These are phyloP conservation scores for Horisme vitalbata DNA, from an alignment of 2,888 invertebrate species.

Conservation along the genomic window DNA sequence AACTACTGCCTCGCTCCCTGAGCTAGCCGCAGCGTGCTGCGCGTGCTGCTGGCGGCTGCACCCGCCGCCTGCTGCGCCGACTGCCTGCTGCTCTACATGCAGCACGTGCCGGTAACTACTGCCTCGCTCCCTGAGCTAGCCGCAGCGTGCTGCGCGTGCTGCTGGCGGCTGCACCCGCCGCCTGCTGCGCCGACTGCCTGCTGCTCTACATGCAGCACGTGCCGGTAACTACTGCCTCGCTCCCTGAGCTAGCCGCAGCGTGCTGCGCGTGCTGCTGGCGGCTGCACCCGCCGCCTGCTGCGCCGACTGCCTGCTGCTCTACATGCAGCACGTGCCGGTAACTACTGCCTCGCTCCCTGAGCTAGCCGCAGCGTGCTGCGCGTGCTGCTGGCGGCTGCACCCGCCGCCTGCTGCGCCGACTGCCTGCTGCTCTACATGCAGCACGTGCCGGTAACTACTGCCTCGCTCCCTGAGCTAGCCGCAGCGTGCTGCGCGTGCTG, in stretches of 20 bases:
- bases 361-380: conserved; percentile 83
- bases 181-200: conserved; percentile 85
- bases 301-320: conserved; percentile 83
- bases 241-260: conserved; percentile 24
- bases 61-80: conserved; percentile 59
- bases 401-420: conserved; percentile 78
- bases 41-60: conserved; percentile 40
- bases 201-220: conserved; percentile 57
- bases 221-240: no score
- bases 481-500: no score
- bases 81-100: no score
- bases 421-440: conserved; percentile 72
- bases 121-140: conserved; percentile 85
- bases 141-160: conserved; percentile 56
- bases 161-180: conserved; percentile 71
- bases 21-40: conserved; percentile 33
- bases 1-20: no score
- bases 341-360: conserved; percentile 80
- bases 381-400: conserved; percentile 27
- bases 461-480: no score
- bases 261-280: conserved; percentile 37
- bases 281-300: conserved; percentile 42
- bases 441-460: conserved; percentile 6
- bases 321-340: conserved; percentile 67
- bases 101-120: conserved; percentile 73